Evolutionary conservation across 2,113 vertebrate genomes (phyloP).

Genomic region (Theristicus caerulescens): DNA sequence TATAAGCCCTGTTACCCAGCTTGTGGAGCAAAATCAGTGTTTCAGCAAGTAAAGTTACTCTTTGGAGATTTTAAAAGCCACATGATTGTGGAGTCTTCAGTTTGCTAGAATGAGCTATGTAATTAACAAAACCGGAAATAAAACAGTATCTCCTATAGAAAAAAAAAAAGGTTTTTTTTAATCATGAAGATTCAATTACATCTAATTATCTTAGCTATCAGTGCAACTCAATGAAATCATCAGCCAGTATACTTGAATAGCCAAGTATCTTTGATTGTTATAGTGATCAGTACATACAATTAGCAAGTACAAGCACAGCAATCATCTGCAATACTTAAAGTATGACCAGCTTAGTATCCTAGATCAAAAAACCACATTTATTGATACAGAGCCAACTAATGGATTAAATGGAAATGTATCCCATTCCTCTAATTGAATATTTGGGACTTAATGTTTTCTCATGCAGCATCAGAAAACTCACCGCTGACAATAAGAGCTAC

Average conservation of each 20-base stretch:
- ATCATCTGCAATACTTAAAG: not conserved
- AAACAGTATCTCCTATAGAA: not conserved
- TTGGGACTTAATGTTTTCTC: not conserved
- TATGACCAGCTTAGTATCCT: slow-evolving; percentile 18
- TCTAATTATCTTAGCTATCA: slow-evolving; percentile 58
- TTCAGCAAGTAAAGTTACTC: not conserved
- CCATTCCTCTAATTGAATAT: slow-evolving; percentile 52
- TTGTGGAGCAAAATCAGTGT: not conserved
- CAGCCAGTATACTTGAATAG: not conserved
- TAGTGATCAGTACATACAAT: not conserved
- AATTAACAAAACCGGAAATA: slow-evolving; percentile 24
- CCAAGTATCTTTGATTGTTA: slow-evolving; percentile 21
- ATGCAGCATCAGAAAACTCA: not conserved
- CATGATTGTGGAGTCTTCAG: not conserved
- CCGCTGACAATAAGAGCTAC: not conserved
- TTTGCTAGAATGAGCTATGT: not conserved
- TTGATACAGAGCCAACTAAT: slow-evolving; percentile 47
- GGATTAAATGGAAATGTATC: slow-evolving; percentile 59
- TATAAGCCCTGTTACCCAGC: not conserved
- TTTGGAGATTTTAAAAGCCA: not conserved
- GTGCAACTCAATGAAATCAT: slow-evolving; percentile 54
- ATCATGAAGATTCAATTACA: slow-evolving; percentile 55
- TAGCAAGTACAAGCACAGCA: not conserved
- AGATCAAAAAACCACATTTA: slow-evolving; percentile 44
- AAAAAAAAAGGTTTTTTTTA: not conserved